A percentile compares a stretch with the other conserved stretches of the same genome.
These are phyloP conservation scores for Conomelus anceps DNA, from an alignment of 2,888 invertebrate species.

Conservation along the genomic window DNA sequence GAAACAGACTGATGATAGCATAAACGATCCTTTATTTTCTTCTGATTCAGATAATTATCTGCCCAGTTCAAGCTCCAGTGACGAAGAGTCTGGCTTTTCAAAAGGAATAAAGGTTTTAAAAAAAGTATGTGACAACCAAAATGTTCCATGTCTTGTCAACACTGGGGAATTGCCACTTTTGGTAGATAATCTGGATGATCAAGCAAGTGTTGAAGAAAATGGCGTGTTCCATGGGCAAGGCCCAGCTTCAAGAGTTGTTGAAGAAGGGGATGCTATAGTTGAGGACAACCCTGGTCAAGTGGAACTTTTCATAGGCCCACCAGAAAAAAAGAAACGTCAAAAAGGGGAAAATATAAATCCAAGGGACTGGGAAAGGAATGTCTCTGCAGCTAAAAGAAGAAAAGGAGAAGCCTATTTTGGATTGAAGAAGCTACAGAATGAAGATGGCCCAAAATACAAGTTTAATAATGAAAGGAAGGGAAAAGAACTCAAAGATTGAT, in stretches of 20 bases:
- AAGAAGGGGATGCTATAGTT: not conserved
- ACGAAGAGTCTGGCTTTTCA: not conserved
- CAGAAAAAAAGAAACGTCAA: conserved; percentile 1
- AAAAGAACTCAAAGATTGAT: conserved; percentile 6
- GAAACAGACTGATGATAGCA: not conserved
- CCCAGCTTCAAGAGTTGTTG: not conserved
- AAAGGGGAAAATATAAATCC: conserved; percentile 19
- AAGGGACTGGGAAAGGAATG: conserved; percentile 16
- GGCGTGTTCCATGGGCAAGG: too few species aligned
- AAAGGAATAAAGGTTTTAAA: too few species aligned
- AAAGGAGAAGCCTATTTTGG: conserved; percentile 18
- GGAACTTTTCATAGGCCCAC: not conserved
- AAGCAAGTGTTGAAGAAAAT: too few species aligned
- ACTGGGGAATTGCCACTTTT: too few species aligned
- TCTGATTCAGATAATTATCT: conserved; percentile 13
- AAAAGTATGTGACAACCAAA: too few species aligned
- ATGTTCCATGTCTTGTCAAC: too few species aligned
- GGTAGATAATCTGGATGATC: too few species aligned
- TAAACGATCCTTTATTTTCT: conserved; percentile 4
- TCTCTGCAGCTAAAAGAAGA: conserved; percentile 14
- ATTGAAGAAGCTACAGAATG: conserved; percentile 13
- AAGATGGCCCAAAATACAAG: conserved; percentile 12
- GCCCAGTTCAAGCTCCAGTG: not conserved
- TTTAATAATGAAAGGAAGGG: conserved; percentile 6
- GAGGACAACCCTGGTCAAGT: not conserved